These are phyloP conservation scores for Protodeltote pygarga DNA, from an alignment of 2,888 invertebrate species.

Conservation along the genomic window DNA sequence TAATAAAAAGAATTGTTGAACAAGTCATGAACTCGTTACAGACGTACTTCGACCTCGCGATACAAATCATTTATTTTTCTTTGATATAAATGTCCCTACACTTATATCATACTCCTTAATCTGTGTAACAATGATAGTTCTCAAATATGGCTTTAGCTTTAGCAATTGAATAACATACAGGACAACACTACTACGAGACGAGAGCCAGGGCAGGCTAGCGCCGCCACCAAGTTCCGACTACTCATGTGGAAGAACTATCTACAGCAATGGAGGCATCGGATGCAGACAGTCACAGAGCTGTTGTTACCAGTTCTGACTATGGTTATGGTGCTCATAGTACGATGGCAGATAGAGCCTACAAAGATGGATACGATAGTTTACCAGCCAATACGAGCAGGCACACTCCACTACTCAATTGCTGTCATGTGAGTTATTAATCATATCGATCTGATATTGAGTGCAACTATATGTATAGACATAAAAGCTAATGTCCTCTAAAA, in stretches of 20 bases:
- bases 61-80: too few species aligned
- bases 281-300: constrained; percentile 90
- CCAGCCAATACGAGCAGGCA: constrained; percentile 64
- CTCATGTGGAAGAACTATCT: constrained; percentile 95
- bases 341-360: constrained; percentile 89
- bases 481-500: too few species aligned
- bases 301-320: constrained; percentile 89
- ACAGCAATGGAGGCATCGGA: constrained; percentile 90
- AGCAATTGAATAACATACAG: constrained; percentile 4
- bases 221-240: constrained; percentile 88
- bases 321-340: constrained; percentile 89
- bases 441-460: too few species aligned
- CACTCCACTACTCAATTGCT: constrained; percentile 51
- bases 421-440: constrained; percentile 74
- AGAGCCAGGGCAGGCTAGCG: constrained; percentile 56
- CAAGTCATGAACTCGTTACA: too few species aligned
- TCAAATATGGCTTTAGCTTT: neutral
- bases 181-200: constrained; percentile 42
- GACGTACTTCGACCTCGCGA: too few species aligned
- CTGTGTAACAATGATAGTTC: constrained; percentile 10
- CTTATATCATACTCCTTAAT: too few species aligned
- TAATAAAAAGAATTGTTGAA: too few species aligned
- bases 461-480: too few species aligned
- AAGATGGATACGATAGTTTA: constrained; percentile 54
- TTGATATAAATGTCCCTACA: too few species aligned